A percentile compares a stretch with the other conserved stretches of the same genome.
Evolutionary conservation across 1,140 invertebrate species (phyloP).

Genomic region (Leptinotarsa undecemlineata): DNA sequence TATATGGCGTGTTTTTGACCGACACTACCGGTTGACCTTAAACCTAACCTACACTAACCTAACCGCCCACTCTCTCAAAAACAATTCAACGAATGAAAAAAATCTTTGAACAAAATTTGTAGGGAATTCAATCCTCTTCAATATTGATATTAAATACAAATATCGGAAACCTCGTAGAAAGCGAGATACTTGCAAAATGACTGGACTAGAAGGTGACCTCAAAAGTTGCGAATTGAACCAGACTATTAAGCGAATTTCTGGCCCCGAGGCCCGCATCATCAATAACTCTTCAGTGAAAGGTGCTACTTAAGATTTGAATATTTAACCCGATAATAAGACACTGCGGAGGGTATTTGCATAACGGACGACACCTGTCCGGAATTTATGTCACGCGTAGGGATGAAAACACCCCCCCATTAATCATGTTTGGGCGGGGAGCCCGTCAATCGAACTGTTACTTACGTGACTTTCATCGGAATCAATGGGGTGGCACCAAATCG

Average conservation of each 20-base stretch:
- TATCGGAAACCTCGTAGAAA: too few relatives aligned
- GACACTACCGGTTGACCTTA: too few relatives aligned
- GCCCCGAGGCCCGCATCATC: slow-evolving; percentile 33
- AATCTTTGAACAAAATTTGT: too few relatives aligned
- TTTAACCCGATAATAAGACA: slow-evolving; percentile 46
- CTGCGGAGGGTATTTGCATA: slow-evolving; percentile 41
- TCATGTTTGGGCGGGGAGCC: slow-evolving; percentile 24
- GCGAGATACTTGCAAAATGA: too few relatives aligned
- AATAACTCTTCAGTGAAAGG: slow-evolving; percentile 45
- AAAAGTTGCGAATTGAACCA: too few relatives aligned
- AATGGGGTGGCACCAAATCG: background rate
- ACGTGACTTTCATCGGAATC: slow-evolving; percentile 1
- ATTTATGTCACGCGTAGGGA: slow-evolving; percentile 24
- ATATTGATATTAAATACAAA: too few relatives aligned
- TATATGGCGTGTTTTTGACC: too few relatives aligned
- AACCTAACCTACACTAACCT: too few relatives aligned
- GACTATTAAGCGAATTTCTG: slow-evolving; percentile 31
- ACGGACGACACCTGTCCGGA: slow-evolving; percentile 43
- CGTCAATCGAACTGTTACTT: background rate
- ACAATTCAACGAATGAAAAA: too few relatives aligned
- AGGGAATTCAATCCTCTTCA: too few relatives aligned
- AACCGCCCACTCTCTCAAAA: too few relatives aligned
- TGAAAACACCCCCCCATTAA: slow-evolving; percentile 29
- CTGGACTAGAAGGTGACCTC: too few relatives aligned
- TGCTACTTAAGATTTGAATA: slow-evolving; percentile 48